These are phyloP conservation scores for Staurois parvus DNA, from an alignment of 2,797 vertebrate genomes.

Conservation along the genomic window DNA sequence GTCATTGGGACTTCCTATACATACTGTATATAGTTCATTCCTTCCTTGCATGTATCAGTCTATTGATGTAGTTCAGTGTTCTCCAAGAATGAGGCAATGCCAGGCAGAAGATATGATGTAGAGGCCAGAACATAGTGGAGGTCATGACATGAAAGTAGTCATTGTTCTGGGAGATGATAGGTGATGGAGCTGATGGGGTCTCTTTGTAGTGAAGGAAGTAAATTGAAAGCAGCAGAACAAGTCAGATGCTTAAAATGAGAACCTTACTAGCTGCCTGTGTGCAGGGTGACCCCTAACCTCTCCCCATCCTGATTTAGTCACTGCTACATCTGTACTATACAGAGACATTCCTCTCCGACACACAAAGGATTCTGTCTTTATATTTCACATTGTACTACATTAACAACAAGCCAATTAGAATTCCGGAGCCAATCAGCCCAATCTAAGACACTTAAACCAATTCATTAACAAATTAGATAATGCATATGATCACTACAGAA, in stretches of 20 bases:
- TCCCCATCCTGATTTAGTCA: neutral
- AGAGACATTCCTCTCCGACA: neutral
- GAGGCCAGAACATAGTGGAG: neutral
- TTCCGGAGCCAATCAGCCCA: too few relatives aligned
- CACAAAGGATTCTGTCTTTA: too few relatives aligned
- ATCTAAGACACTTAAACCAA: too few relatives aligned
- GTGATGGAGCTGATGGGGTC: neutral
- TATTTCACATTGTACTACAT: too few relatives aligned
- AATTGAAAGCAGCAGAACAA: conserved; percentile 33
- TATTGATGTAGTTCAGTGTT: neutral
- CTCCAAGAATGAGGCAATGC: too few relatives aligned
- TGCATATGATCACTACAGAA: too few relatives aligned
- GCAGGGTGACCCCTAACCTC: neutral
- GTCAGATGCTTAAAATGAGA: conserved; percentile 13
- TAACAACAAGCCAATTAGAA: too few relatives aligned
- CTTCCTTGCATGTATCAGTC: too few relatives aligned
- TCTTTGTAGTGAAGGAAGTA: conserved; percentile 35
- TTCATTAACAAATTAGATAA: too few relatives aligned
- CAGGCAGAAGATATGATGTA: neutral
- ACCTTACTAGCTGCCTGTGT: neutral
- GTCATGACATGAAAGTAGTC: conserved; percentile 11
- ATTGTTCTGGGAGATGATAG: neutral
- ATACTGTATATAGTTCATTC: too few relatives aligned
- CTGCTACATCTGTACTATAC: neutral
- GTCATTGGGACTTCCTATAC: too few relatives aligned